A percentile compares a stretch with the other conserved stretches of the same genome.
These are phyloP conservation scores for Ormyrus pomaceus DNA, from an alignment of 2,888 invertebrate genomes.

Conservation along the genomic window DNA sequence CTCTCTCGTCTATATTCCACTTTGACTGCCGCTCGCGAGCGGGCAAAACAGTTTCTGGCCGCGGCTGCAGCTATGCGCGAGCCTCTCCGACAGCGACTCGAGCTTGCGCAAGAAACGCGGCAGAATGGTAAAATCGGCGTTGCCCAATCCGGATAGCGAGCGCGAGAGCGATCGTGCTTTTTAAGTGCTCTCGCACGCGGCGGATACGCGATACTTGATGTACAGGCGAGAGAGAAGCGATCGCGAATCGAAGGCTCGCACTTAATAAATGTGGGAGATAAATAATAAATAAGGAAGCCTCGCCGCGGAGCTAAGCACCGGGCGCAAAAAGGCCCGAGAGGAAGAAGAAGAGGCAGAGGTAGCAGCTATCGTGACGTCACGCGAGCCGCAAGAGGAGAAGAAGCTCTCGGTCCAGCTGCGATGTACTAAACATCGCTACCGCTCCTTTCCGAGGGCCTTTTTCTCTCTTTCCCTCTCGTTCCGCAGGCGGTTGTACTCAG, in stretches of 20 bases:
- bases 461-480: conserved; percentile 1
- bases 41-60: conserved; percentile 16
- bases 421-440: conserved; percentile 38
- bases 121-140: conserved; percentile 9
- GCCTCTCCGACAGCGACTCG: background rate
- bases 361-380: conserved; percentile 28
- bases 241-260: conserved; percentile 28
- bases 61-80: background rate
- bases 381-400: conserved; percentile 21
- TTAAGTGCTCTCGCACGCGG: background rate
- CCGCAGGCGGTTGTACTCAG: background rate
- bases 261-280: conserved; percentile 30
- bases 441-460: background rate
- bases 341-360: background rate
- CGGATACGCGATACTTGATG: no score
- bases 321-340: conserved; percentile 3
- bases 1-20: conserved; percentile 34
- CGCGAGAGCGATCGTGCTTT: background rate
- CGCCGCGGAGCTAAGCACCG: conserved; percentile 1
- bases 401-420: conserved; percentile 4
- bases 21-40: conserved; percentile 27
- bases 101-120: background rate
- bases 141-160: background rate
- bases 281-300: conserved; percentile 26
- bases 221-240: no score